Conservation (phyloP, 2,797 vertebrate species). For the Sebastes wilsoni region DNA sequence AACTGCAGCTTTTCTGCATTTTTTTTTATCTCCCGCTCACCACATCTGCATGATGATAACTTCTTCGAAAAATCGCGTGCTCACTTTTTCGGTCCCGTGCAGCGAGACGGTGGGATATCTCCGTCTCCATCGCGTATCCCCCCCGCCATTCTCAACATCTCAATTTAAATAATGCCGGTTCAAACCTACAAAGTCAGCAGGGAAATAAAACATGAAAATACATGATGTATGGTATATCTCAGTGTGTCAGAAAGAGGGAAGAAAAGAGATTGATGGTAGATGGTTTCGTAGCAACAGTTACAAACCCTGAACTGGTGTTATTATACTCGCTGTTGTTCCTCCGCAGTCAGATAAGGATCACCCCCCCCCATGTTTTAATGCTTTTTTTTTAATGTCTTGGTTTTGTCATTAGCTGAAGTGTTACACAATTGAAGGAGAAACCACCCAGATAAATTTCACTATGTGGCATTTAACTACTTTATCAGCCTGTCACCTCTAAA, state of each 20-base stretch:
- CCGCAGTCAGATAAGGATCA: conserved; percentile 14
- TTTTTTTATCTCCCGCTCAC: background rate
- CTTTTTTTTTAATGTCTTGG: background rate
- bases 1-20: background rate
- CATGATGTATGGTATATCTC: background rate
- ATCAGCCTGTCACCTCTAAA: conserved; percentile 4
- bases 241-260: background rate
- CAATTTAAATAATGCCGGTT: background rate
- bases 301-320: background rate
- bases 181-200: background rate
- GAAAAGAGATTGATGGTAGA: background rate
- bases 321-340: background rate
- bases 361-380: background rate
- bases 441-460: conserved; percentile 26
- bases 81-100: background rate
- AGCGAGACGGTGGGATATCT: background rate
- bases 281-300: background rate
- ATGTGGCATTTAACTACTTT: background rate
- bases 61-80: background rate
- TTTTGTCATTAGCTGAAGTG: conserved; percentile 19
- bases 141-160: background rate
- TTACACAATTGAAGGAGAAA: conserved; percentile 30
- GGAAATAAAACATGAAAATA: background rate
- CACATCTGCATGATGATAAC: background rate
- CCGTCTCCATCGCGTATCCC: background rate